Base-by-base conservation (phyloP, 2,888 invertebrate genomes). In the Choreutis nemorana region DNA sequence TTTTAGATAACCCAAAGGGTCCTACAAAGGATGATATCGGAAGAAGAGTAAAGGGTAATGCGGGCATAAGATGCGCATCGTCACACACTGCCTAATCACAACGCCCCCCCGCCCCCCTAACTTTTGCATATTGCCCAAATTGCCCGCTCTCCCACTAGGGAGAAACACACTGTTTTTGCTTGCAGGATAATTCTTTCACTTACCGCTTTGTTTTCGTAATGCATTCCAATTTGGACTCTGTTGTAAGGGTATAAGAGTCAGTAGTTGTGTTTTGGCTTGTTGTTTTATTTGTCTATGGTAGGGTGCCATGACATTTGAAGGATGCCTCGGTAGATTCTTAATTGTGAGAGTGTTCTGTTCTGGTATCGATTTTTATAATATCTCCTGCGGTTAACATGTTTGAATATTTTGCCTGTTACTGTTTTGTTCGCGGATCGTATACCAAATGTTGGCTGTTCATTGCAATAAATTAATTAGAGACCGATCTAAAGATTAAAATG, bases 1-100 rank as follows among this genome's bases (percentile, higher is more conserved):
- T n/a, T n/a, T n/a, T n/a, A n/a, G n/a, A n/a, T n/a, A n/a, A 14
- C 8, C 14, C n/a, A 26, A 33, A 33, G 28, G 24, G 33, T 25
- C 26, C 15, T 12, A 73, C 75, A 75, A 75, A 75, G 71, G 75
- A 72, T 59, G 68, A 63, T 73, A 77, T 75, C 77, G 77, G 78
- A 77, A 75, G 77, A 71, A 77, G 67, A 59, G 72, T 73, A 75
- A 77, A 75, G 78, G 78, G 78, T 78, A 73, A 78, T 78, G 72
- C 75, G 78, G 78, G 78, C 71, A 65, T 71, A 77, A 78, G 78
- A 78, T 62, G 78, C 78, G 75, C 77, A 72, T 73, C 77, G 77
- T 56, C 75, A 73, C 77, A 77, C 77, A 75, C 75, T 70, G 73
- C 70, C 75, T 77, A 73, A 77, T 75, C 77, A 75, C 66, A 60